Percentiles rank a stretch among this genome's conserved stretches.
phyloP scores from a whole-genome alignment of 2,113 vertebrate species.

The Chionomys nivalis region DNA sequence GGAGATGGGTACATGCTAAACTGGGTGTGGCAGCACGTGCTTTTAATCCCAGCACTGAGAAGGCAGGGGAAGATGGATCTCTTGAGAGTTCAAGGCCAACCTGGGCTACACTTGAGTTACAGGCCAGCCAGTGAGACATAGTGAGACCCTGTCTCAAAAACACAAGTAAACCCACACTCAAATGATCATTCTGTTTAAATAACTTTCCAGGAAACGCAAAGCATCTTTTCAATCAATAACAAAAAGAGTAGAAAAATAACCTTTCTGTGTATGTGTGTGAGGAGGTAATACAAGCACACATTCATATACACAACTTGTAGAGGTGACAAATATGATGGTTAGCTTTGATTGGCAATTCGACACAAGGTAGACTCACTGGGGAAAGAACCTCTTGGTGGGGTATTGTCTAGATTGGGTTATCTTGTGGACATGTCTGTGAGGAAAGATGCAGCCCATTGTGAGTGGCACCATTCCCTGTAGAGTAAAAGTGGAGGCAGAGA shows the following conservation, averaged over 20 bases:
- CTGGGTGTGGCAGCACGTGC: neutral
- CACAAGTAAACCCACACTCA: neutral
- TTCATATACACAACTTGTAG: too few relatives aligned
- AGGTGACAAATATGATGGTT: neutral
- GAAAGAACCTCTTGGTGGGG: neutral
- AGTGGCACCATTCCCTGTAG: neutral
- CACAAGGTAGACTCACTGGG: neutral
- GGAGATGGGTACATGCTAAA: neutral
- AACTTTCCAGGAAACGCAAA: neutral
- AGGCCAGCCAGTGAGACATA: neutral
- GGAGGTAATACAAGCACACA: neutral
- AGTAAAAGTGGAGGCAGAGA: neutral
- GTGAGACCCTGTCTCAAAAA: neutral
- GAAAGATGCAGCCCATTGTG: neutral
- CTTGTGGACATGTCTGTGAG: neutral
- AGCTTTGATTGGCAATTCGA: neutral
- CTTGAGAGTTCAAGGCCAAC: neutral
- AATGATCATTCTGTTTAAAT: neutral
- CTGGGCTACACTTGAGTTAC: neutral
- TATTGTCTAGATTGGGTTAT: neutral
- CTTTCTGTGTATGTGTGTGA: neutral
- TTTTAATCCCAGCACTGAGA: neutral
- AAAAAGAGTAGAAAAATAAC: neutral
- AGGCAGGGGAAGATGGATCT: neutral
- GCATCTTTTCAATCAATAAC: neutral